These are phyloP conservation scores for Bombus consobrinus DNA, from an alignment of 1,140 invertebrate genomes.

Conservation along the genomic window DNA sequence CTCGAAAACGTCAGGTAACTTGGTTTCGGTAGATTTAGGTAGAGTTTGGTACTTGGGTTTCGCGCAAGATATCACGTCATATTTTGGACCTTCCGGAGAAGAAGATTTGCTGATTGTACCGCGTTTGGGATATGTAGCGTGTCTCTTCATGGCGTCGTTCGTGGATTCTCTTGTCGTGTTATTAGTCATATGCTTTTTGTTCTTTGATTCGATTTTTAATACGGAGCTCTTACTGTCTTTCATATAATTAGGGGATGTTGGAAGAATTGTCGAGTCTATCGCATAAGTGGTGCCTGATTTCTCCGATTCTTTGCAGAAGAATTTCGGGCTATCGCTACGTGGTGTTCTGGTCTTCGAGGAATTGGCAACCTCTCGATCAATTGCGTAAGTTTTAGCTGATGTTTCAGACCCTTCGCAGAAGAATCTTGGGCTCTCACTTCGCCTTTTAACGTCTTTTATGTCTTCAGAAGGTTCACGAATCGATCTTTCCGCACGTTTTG, in stretches of 20 bases:
- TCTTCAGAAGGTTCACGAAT: no score
- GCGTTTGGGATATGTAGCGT: neutral
- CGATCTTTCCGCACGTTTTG: no score
- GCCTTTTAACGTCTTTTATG: no score
- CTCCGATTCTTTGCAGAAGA: slow-evolving; percentile 1
- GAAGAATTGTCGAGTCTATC: neutral
- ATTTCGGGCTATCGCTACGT: neutral
- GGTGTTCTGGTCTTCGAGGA: no score
- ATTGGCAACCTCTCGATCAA: neutral
- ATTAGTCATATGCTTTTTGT: neutral
- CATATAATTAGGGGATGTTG: neutral
- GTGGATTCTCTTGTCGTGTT: neutral
- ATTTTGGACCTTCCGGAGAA: neutral
- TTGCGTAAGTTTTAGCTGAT: neutral
- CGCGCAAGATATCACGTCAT: neutral
- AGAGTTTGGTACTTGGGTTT: neutral
- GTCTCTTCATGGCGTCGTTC: neutral
- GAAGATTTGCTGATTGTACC: neutral
- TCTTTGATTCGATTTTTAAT: neutral
- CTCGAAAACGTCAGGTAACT: neutral
- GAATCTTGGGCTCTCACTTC: neutral
- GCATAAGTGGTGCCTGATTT: neutral
- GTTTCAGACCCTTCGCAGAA: neutral
- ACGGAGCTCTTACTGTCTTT: neutral
- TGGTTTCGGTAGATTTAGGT: neutral